Base-by-base conservation (phyloP, 2,888 invertebrate species). In the Subacronicta megacephala region DNA sequence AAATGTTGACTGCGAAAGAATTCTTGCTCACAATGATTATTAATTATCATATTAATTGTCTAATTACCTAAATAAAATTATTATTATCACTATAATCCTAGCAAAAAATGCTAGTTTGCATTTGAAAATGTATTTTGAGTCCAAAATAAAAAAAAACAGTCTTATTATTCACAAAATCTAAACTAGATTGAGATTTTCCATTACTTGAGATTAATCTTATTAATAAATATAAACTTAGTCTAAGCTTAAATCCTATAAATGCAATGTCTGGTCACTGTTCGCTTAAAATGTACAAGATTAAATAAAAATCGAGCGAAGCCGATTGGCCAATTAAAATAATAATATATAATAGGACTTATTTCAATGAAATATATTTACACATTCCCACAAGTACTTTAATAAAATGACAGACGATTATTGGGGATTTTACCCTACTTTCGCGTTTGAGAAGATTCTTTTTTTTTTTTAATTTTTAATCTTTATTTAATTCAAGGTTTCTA, bases 211-310 rank as follows among this genome's bases (percentile, higher is more conserved):
- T 61, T 56, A 59, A 29, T 16, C 15, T 52, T 49, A 62, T 37
- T 53, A 0, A n/a, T 64, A 51, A 7, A 13, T 56, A 57, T 15
- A 26, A 65, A 45, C 53, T 72, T 72, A 80, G 74, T 1, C n/a
- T 31, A 31, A n/a, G 31, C 6, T 31, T 31, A 5, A 31, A n/a
- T 60, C n/a, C 84, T 90, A 83, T 91, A 93, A 93, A 93, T 93
- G 93, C 93, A 88, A 82, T 76, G 54, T 78, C 93, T 93, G 93
- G 93, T 90, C 90, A 87, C 89, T 79, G 77, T 81, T 80, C 73
- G 53, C 68, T 70, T 45, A 62, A 53, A 89, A 92, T 92, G 82
- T 93, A 92, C 91, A 92, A 61, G 65, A 59, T 59, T 47, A 65
- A 47, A 58, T 55, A 13, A 60, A 63, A 59, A 58, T 44, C 65